Conservation (phyloP, 2,113 vertebrate species). For the Raja brachyura region DNA sequence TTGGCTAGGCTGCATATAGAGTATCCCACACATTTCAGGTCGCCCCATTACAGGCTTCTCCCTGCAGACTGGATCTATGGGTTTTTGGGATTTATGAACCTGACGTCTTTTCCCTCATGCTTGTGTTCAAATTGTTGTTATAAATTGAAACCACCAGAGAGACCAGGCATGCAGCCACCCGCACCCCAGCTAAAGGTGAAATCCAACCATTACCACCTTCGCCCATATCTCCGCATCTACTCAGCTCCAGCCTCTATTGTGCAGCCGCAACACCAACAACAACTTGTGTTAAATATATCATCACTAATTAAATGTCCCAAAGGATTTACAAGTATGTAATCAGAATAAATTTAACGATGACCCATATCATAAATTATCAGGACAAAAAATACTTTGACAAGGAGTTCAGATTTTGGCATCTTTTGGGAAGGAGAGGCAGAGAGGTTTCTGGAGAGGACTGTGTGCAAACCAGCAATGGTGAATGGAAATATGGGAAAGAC, state of each 20-base stretch:
- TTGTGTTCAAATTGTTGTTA: background rate
- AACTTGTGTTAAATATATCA: background rate
- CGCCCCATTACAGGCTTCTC: background rate
- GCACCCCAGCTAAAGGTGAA: background rate
- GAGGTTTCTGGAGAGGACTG: background rate
- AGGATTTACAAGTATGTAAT: background rate
- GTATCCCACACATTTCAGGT: too few species aligned
- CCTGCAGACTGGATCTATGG: background rate
- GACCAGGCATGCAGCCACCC: background rate
- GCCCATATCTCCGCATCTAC: too few species aligned
- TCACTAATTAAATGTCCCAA: background rate
- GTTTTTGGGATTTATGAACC: background rate
- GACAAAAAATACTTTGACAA: background rate
- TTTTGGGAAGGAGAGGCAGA: background rate
- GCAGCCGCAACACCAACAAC: background rate
- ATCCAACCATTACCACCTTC: background rate
- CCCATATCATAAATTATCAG: background rate
- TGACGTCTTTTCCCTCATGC: background rate
- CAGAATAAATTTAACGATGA: background rate
- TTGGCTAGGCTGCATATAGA: too few species aligned
- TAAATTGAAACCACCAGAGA: background rate
- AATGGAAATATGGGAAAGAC: background rate
- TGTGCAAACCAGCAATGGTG: background rate
- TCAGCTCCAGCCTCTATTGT: background rate
- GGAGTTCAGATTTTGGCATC: background rate